phyloP scores from a whole-genome alignment of 2,888 invertebrate genomes.

The Patella ulyssiponensis region DNA sequence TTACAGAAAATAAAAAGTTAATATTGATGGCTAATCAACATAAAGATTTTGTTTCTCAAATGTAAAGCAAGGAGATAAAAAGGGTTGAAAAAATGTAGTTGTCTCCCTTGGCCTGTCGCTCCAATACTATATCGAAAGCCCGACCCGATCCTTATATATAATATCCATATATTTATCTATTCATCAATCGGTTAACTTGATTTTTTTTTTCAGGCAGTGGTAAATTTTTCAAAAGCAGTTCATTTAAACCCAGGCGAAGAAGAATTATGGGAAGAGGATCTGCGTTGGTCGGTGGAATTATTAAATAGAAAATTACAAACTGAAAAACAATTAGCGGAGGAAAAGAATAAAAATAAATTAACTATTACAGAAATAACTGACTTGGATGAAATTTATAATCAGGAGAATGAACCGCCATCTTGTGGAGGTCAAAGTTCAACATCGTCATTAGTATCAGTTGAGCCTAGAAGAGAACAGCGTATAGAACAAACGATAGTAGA shows the following conservation, averaged over 20 bases:
- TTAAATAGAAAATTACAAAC: conserved; percentile 41
- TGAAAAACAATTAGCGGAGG: conserved; percentile 27
- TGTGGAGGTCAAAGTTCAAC: no score
- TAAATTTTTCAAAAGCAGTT: conserved; percentile 68
- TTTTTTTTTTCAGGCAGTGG: conserved; percentile 60
- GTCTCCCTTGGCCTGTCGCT: no score
- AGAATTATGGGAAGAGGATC: conserved; percentile 71
- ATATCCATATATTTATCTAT: no score
- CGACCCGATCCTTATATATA: no score
- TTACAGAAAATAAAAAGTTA: no score
- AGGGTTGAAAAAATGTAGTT: no score
- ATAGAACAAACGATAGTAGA: no score
- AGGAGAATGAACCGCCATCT: conserved; percentile 14
- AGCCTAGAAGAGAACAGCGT: no score
- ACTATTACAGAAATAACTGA: conserved; percentile 41
- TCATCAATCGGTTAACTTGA: not conserved
- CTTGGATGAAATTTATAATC: conserved; percentile 21
- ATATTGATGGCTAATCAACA: no score
- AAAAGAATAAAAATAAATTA: conserved; percentile 25
- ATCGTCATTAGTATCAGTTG: no score
- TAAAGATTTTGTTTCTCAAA: not conserved
- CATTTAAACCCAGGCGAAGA: conserved; percentile 67
- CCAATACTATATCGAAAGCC: no score
- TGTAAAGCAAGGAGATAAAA: no score
- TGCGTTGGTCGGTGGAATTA: conserved; percentile 60